phyloP scores from a whole-genome alignment of 2,797 vertebrate genomes.

The Ptychadena robeensis region DNA sequence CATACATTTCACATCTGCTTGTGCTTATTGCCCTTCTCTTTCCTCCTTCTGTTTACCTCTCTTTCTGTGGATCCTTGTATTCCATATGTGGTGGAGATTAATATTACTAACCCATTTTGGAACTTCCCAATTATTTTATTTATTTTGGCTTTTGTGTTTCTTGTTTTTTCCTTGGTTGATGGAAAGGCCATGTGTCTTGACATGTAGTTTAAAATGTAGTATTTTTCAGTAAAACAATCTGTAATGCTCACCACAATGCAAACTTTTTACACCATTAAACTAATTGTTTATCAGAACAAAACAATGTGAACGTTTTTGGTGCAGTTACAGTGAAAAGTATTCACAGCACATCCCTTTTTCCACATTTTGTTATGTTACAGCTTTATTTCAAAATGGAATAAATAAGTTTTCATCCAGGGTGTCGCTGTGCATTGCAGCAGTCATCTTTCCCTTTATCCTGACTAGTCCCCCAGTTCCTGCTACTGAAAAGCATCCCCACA shows the following conservation, averaged over 20 bases:
- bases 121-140: constrained; percentile 1
- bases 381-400: no score
- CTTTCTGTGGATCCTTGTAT: constrained; percentile 9
- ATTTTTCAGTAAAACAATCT: constrained; percentile 40
- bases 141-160: constrained; percentile 23
- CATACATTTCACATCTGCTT: constrained; percentile 10
- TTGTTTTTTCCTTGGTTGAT: constrained; percentile 31
- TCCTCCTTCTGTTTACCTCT: constrained; percentile 59
- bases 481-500: no score
- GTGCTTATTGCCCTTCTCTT: constrained; percentile 32
- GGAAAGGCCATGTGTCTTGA: constrained; percentile 3
- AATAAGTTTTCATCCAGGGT: no score
- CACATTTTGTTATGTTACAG: no score
- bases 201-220: constrained; percentile 8
- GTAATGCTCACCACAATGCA: no score
- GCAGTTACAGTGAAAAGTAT: background rate
- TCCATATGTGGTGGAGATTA: constrained; percentile 62
- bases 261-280: no score
- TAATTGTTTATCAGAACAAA: background rate
- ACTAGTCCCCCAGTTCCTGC: no score
- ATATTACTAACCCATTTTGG: constrained; percentile 64
- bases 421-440: no score
- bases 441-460: no score
- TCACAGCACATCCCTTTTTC: no score
- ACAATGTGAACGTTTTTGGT: background rate